These are phyloP conservation scores for Piscicola geometra DNA, from an alignment of 2,888 invertebrate species.

Conservation along the genomic window DNA sequence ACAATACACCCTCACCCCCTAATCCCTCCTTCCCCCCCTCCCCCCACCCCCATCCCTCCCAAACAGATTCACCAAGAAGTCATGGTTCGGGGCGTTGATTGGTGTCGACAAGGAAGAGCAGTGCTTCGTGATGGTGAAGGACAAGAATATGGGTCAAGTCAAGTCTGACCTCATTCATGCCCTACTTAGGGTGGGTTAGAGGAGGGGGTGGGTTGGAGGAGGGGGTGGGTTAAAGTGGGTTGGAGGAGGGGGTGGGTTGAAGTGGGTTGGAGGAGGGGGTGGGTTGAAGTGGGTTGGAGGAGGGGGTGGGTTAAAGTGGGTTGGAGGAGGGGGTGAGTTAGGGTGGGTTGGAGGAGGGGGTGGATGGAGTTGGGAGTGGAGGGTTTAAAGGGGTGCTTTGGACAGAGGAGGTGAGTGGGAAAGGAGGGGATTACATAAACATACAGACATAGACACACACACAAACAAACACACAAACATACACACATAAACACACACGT, in stretches of 20 bases:
- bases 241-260: background rate
- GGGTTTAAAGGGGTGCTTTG: too few relatives aligned
- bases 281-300: background rate
- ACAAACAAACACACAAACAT: too few relatives aligned
- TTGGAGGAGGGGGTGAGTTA: background rate
- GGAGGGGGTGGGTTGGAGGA: background rate
- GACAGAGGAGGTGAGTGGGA: too few relatives aligned
- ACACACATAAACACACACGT: background rate
- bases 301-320: background rate
- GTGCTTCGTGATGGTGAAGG: slow-evolving; percentile 91
- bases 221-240: too few relatives aligned
- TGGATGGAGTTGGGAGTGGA: too few relatives aligned
- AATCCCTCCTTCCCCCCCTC: background rate
- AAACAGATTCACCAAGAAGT: slow-evolving; percentile 73
- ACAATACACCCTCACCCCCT: background rate
- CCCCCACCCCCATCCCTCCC: background rate
- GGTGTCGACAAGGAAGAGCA: slow-evolving; percentile 85
- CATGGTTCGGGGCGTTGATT: slow-evolving; percentile 97
- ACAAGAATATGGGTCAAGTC: slow-evolving; percentile 89
- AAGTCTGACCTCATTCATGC: slow-evolving; percentile 98
- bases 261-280: background rate
- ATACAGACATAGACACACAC: too few relatives aligned
- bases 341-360: background rate
- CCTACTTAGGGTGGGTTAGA: slow-evolving; percentile 85
- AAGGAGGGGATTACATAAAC: background rate